Evolutionary conservation across 2,113 vertebrate species (phyloP).

Genomic region (Anoplopoma fimbria): DNA sequence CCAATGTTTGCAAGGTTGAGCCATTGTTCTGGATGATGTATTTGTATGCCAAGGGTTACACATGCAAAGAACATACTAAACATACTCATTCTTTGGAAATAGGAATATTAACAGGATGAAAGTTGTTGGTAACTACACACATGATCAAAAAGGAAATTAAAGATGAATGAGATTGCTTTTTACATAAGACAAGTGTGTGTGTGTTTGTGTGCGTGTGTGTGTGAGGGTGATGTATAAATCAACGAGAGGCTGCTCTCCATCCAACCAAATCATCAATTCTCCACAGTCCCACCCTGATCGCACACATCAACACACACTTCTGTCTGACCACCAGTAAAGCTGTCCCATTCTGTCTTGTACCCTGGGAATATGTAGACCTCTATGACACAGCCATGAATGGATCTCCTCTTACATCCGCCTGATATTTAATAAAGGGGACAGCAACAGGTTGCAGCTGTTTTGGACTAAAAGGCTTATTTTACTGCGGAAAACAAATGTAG

Average conservation of each 20-base stretch:
- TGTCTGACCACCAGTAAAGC: conserved; percentile 27
- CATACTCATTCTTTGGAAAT: not conserved
- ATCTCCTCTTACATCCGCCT: not conserved
- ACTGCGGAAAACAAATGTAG: conserved; percentile 20
- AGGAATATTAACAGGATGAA: not conserved
- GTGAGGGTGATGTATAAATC: conserved; percentile 47
- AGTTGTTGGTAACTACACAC: not conserved
- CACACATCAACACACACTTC: conserved; percentile 51
- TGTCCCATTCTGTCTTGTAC: conserved; percentile 1
- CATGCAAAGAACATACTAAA: not conserved
- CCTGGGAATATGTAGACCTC: conserved; percentile 8
- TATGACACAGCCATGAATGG: not conserved
- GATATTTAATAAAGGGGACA: conserved; percentile 5
- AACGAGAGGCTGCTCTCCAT: conserved; percentile 19
- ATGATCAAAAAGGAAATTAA: not conserved
- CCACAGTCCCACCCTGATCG: conserved; percentile 63
- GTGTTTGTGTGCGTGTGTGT: not conserved
- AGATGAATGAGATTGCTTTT: conserved; percentile 16
- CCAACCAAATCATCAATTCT: conserved; percentile 60
- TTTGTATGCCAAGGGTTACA: not conserved
- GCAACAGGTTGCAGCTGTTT: conserved; percentile 39
- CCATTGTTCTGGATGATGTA: conserved; percentile 3
- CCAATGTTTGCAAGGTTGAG: conserved; percentile 9
- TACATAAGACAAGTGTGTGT: not conserved
- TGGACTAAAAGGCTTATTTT: conserved; percentile 8